phyloP scores from a whole-genome alignment of 2,797 vertebrate species.

The Sardinella longiceps region DNA sequence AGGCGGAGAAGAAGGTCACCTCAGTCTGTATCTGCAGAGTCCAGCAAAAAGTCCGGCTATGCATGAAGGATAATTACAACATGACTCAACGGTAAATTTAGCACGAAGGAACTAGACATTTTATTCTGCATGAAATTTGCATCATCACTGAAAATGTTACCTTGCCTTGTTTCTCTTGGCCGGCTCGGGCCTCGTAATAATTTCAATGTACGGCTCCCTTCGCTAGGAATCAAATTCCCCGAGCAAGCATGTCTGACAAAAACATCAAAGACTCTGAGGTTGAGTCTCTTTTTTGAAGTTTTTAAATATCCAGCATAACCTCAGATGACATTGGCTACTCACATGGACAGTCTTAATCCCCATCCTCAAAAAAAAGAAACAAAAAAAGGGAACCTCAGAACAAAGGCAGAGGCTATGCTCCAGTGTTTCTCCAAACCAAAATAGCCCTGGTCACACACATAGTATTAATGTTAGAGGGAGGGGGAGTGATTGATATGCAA shows the following conservation, averaged over 20 bases:
- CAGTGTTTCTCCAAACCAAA: neutral
- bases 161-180: conserved; percentile 20
- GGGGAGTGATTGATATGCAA: neutral
- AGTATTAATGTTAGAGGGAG: conserved; percentile 22
- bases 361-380: conserved; percentile 11
- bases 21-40: neutral
- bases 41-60: neutral
- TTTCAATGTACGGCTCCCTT: conserved; percentile 11
- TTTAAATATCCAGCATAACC: conserved; percentile 24
- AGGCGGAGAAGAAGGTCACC: neutral
- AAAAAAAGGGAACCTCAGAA: conserved; percentile 10
- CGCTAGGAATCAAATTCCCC: neutral
- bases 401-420: conserved; percentile 1
- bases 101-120: neutral
- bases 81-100: conserved; percentile 12
- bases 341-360: conserved; percentile 11
- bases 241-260: neutral
- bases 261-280: conserved; percentile 8
- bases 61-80: conserved; percentile 16
- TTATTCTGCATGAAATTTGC: conserved; percentile 20
- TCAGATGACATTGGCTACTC: conserved; percentile 9
- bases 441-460: conserved; percentile 1
- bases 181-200: neutral
- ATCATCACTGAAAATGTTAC: conserved; percentile 15
- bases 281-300: conserved; percentile 17